A percentile compares a stretch with the other conserved stretches of the same genome.
Conservation (phyloP, 2,888 invertebrate genomes). For the Iselma pallidipennis region DNA sequence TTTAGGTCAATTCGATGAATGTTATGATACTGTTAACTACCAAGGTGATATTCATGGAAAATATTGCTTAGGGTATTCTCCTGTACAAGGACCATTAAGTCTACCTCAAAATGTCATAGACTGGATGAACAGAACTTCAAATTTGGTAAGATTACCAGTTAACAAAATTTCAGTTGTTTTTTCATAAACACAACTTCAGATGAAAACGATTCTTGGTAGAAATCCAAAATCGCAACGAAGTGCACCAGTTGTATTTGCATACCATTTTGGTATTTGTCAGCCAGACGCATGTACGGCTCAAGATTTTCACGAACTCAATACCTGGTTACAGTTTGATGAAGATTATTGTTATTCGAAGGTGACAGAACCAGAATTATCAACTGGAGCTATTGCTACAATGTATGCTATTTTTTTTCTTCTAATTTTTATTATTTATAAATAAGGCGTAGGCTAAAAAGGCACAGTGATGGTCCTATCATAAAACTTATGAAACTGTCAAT, state of each 20-base stretch:
- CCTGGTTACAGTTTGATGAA: neutral
- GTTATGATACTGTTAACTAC: too few species aligned
- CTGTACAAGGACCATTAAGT: too few species aligned
- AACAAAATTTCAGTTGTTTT: neutral
- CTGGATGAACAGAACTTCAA: neutral
- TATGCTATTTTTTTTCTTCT: neutral
- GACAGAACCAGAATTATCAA: neutral
- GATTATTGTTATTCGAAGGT: constrained; percentile 8
- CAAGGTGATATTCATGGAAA: too few species aligned
- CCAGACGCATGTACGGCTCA: constrained; percentile 6
- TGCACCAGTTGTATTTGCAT: neutral
- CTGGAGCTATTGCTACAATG: constrained; percentile 8
- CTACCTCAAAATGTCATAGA: neutral
- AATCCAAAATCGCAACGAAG: neutral
- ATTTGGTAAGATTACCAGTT: neutral
- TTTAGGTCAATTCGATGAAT: too few species aligned
- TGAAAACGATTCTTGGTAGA: neutral
- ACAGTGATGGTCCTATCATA: neutral
- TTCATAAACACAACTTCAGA: constrained; percentile 3
- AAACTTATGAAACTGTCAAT: too few species aligned
- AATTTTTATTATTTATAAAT: too few species aligned
- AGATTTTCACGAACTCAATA: constrained; percentile 5
- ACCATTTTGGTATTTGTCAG: constrained; percentile 14
- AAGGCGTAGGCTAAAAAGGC: too few species aligned
- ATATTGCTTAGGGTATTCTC: too few species aligned